Evolutionary conservation across 2,888 invertebrate genomes (phyloP).

Genomic region (Anoplius nigerrimus): DNA sequence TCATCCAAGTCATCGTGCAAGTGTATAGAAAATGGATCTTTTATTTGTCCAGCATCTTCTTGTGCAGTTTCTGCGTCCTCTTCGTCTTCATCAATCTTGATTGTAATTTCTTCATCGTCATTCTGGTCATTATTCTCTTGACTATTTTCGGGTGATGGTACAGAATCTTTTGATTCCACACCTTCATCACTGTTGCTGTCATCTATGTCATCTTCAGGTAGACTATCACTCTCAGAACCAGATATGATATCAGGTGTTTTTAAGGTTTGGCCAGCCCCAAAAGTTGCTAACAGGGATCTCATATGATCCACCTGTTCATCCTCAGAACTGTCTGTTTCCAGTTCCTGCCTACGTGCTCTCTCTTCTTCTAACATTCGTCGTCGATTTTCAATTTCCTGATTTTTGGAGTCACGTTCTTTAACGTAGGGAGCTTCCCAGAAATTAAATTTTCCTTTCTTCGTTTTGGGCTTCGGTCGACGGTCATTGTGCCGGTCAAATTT

Average conservation of each 20-base stretch:
- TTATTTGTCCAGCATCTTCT: slow-evolving; percentile 67
- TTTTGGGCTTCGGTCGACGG: slow-evolving; percentile 54
- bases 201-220: slow-evolving; percentile 35
- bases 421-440: slow-evolving; percentile 64
- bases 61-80: slow-evolving; percentile 67
- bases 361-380: slow-evolving; percentile 75
- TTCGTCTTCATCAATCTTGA: slow-evolving; percentile 38
- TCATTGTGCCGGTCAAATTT: slow-evolving; percentile 54
- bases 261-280: slow-evolving; percentile 47
- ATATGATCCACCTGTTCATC: slow-evolving; percentile 78
- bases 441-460: slow-evolving; percentile 69
- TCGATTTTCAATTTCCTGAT: slow-evolving; percentile 67
- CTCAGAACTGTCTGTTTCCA: slow-evolving; percentile 74
- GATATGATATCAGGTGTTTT: slow-evolving; percentile 69
- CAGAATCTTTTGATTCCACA: slow-evolving; percentile 38
- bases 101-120: slow-evolving; percentile 32
- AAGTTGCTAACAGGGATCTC: slow-evolving; percentile 77
- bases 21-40: slow-evolving; percentile 84
- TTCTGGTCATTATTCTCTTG: slow-evolving; percentile 16
- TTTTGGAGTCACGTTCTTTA: slow-evolving; percentile 66
- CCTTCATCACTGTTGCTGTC: slow-evolving; percentile 25
- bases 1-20: slow-evolving; percentile 82
- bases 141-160: slow-evolving; percentile 43
- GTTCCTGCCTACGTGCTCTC: slow-evolving; percentile 73
- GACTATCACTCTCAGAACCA: slow-evolving; percentile 65